Evolutionary conservation across 2,888 invertebrate species (phyloP).

Genomic region (Epinotia demarniana): DNA sequence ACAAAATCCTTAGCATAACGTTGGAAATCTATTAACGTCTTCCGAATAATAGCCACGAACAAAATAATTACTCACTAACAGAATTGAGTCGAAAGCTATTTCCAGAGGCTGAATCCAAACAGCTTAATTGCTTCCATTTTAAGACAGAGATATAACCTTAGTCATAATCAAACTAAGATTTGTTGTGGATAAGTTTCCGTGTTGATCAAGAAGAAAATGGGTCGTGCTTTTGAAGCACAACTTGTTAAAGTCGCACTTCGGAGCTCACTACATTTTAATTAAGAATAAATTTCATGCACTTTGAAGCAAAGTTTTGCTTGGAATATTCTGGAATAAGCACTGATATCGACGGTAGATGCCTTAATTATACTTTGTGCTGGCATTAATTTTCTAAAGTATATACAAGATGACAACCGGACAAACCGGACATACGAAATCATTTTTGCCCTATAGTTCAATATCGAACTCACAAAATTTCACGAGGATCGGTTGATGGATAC

Average conservation of each 20-base stretch:
- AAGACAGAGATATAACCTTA: neutral
- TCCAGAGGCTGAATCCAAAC: neutral
- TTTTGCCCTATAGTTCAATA: too few species aligned
- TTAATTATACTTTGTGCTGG: too few species aligned
- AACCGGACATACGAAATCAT: too few species aligned
- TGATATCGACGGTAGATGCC: neutral
- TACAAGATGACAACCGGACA: too few species aligned
- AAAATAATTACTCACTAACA: slow-evolving; percentile 29
- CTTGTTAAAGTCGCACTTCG: slow-evolving; percentile 40
- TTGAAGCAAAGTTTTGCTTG: slow-evolving; percentile 20
- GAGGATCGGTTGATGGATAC: too few species aligned
- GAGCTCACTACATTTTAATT: slow-evolving; percentile 34
- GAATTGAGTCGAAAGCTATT: slow-evolving; percentile 24
- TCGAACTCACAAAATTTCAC: too few species aligned
- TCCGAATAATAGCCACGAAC: slow-evolving; percentile 17
- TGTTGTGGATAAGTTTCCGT: slow-evolving; percentile 36
- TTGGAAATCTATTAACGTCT: neutral
- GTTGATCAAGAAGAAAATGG: slow-evolving; percentile 36
- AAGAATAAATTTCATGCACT: slow-evolving; percentile 32
- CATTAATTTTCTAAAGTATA: too few species aligned
- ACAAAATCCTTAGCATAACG: neutral
- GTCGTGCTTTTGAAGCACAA: slow-evolving; percentile 32
- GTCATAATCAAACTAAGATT: neutral
- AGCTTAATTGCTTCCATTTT: neutral
- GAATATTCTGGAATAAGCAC: slow-evolving; percentile 21